A percentile compares a stretch with the other conserved stretches of the same genome.
Conservation (phyloP, 2,888 invertebrate species). For the Athalia rosae region DNA sequence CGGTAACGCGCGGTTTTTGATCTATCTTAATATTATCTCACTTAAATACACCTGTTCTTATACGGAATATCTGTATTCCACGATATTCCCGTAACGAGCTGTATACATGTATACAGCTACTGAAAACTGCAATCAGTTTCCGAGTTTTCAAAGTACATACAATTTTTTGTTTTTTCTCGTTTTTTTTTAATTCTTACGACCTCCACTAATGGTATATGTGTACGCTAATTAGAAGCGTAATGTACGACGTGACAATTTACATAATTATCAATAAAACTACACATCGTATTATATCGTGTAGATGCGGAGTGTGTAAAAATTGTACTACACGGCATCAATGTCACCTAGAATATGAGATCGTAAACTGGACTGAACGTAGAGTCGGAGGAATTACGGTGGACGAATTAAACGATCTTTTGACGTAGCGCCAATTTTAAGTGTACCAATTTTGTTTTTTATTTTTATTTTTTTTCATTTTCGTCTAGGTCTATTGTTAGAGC, state of each 20-base stretch:
- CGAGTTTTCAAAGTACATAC: no score
- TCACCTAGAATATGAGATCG: constrained; percentile 5
- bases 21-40: no score
- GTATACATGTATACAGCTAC: no score
- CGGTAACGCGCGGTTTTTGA: no score
- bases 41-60: no score
- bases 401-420: constrained; percentile 17
- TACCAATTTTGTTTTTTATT: constrained; percentile 5
- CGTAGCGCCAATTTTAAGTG: constrained; percentile 14
- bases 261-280: constrained; percentile 19
- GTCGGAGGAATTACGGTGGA: no score
- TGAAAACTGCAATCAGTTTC: no score
- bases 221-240: constrained; percentile 8
- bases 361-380: not conserved
- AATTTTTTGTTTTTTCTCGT: no score
- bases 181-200: not conserved
- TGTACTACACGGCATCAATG: constrained; percentile 17
- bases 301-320: not conserved
- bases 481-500: constrained; percentile 30
- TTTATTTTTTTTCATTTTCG: not conserved
- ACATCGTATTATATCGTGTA: not conserved
- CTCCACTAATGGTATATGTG: not conserved
- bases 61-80: no score
- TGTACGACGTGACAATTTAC: constrained; percentile 5
- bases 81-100: no score